These are phyloP conservation scores for Eurypyga helias DNA, from an alignment of 2,113 vertebrate species.

Conservation along the genomic window DNA sequence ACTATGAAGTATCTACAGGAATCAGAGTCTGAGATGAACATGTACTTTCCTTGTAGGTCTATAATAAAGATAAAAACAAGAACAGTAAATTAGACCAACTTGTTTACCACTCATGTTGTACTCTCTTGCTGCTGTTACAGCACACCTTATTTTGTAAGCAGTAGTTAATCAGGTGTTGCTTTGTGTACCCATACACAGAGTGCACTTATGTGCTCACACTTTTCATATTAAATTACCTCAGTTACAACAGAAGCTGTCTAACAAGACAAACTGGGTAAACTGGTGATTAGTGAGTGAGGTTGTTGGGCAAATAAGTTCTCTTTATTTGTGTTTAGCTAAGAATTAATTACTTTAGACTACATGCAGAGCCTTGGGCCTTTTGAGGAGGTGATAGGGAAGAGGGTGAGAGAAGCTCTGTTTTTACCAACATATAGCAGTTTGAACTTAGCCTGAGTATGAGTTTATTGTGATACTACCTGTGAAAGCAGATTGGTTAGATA, in stretches of 20 bases:
- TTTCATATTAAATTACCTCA: background rate
- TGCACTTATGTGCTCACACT: background rate
- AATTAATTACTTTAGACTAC: background rate
- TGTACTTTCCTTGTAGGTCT: background rate
- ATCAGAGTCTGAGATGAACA: background rate
- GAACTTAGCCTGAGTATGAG: background rate
- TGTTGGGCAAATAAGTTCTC: background rate
- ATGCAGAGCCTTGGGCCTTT: background rate
- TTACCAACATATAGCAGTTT: background rate
- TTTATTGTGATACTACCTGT: background rate
- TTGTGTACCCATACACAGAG: background rate
- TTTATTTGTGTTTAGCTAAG: background rate
- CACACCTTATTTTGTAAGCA: constrained; percentile 18
- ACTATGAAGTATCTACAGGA: background rate
- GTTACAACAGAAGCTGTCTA: constrained; percentile 27
- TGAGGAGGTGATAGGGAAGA: background rate
- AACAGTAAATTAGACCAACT: background rate
- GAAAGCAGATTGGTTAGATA: background rate
- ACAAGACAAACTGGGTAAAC: constrained; percentile 24
- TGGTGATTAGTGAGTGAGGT: background rate
- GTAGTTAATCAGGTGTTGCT: background rate
- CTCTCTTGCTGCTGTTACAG: background rate
- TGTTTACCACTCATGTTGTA: background rate
- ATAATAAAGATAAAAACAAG: background rate
- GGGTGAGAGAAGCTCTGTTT: background rate